A percentile compares a stretch with the other conserved stretches of the same genome.
Evolutionary conservation across 2,113 vertebrate species (phyloP).

Genomic region (Pavo muticus): DNA sequence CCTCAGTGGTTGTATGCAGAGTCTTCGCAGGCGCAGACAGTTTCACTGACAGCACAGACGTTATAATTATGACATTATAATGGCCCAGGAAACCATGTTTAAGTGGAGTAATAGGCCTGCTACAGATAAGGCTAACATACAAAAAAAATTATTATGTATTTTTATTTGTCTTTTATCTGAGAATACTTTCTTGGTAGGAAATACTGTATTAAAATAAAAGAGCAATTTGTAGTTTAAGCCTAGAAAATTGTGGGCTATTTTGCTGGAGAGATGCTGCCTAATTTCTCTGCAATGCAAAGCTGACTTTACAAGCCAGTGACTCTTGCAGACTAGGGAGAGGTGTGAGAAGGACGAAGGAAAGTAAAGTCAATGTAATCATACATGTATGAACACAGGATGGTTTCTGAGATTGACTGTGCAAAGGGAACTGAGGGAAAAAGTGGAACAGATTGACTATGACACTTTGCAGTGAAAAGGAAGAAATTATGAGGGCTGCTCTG

Average conservation of each 20-base stretch:
- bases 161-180: not conserved
- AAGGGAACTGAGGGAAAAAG: not conserved
- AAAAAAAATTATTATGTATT: not conserved
- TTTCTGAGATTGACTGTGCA: not conserved
- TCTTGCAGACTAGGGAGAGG: not conserved
- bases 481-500: too few species aligned
- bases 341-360: not conserved
- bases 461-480: not conserved
- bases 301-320: not conserved
- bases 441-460: fast-evolving
- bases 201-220: not conserved
- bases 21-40: not conserved
- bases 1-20: not conserved
- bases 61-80: not conserved
- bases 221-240: not conserved
- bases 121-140: not conserved
- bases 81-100: not conserved
- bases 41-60: not conserved
- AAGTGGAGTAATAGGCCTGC: not conserved
- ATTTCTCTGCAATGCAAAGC: not conserved
- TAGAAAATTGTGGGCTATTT: not conserved
- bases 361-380: not conserved
- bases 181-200: not conserved
- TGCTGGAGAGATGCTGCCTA: not conserved
- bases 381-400: not conserved